Percentiles rank a stretch among this genome's conserved stretches.
Conservation (phyloP, 2,113 vertebrate genomes). For the Ceyx cyanopectus region DNA sequence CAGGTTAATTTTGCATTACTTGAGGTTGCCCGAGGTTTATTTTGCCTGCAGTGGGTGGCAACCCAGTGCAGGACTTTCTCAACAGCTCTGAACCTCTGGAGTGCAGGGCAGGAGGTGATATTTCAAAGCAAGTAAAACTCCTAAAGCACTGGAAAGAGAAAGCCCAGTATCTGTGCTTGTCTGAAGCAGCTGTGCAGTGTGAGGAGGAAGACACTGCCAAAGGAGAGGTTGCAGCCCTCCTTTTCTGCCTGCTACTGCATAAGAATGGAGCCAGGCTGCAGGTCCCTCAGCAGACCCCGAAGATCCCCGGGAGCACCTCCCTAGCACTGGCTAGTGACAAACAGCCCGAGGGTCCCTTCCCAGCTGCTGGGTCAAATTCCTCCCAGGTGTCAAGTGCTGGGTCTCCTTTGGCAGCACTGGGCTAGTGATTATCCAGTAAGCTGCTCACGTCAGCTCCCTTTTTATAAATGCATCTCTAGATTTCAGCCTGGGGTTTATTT, state of each 20-base stretch:
- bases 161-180: too few species aligned
- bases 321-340: not conserved
- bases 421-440: not conserved
- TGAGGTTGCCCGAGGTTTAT: not conserved
- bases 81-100: not conserved
- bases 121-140: not conserved
- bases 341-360: not conserved
- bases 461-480: not conserved
- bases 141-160: not conserved
- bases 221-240: not conserved
- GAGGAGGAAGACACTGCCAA: accelerated
- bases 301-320: not conserved
- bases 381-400: not conserved
- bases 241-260: accelerated
- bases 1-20: not conserved
- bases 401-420: not conserved
- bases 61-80: not conserved
- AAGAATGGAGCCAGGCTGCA: not conserved
- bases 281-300: not conserved
- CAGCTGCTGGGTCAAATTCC: not conserved
- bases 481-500: not conserved
- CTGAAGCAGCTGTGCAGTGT: accelerated
- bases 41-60: not conserved
- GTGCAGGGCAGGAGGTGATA: accelerated
- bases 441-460: not conserved